These are phyloP conservation scores for Poecile montanus DNA, from an alignment of 2,797 vertebrate species.

Conservation along the genomic window DNA sequence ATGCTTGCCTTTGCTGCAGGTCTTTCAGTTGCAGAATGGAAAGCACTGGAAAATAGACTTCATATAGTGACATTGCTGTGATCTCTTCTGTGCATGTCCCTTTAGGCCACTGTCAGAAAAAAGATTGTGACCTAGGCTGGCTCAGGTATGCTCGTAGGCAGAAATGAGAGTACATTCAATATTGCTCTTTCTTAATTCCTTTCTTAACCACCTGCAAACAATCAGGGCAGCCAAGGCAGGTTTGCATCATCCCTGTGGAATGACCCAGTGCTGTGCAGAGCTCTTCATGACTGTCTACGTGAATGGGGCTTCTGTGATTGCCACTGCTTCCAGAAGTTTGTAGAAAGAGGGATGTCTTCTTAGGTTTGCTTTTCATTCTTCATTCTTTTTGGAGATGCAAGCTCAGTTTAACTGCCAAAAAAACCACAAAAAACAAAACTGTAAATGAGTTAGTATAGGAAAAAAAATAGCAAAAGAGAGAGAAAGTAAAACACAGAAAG, in stretches of 20 bases:
- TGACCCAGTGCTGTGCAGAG: background rate
- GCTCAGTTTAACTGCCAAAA: background rate
- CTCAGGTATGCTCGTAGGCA: background rate
- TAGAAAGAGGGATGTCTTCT: background rate
- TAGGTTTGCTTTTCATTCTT: background rate
- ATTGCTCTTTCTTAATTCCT: background rate
- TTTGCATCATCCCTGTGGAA: background rate
- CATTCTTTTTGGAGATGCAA: background rate
- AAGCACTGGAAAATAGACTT: background rate
- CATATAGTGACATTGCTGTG: background rate
- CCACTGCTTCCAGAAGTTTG: background rate
- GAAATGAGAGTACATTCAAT: background rate
- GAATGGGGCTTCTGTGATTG: background rate
- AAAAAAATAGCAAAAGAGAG: background rate
- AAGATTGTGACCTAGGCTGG: background rate
- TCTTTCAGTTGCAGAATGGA: rapidly evolving
- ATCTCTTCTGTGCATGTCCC: background rate
- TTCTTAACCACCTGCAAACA: background rate
- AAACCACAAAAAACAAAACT: background rate
- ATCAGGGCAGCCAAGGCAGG: rapidly evolving
- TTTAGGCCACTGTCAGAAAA: background rate
- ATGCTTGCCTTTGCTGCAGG: background rate
- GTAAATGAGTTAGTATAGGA: background rate
- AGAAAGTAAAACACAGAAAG: background rate
- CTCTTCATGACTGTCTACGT: rapidly evolving